These are phyloP conservation scores for Tetrax tetrax DNA, from an alignment of 2,113 vertebrate species.

Conservation along the genomic window DNA sequence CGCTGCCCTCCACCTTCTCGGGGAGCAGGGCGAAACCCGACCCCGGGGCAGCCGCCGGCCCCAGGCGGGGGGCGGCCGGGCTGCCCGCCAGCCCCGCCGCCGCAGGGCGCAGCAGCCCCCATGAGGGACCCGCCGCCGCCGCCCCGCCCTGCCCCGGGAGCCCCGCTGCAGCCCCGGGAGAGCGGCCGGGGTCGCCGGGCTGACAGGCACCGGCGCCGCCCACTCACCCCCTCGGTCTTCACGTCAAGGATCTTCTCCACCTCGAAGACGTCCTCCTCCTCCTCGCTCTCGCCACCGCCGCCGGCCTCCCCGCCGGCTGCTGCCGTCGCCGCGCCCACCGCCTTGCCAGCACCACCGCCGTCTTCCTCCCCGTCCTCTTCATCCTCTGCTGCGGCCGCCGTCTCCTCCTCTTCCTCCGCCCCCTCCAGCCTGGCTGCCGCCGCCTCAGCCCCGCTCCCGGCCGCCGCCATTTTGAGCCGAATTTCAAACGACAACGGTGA, in stretches of 20 bases:
- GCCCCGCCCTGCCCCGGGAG: too few relatives aligned
- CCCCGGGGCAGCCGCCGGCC: neutral
- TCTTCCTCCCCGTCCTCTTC: neutral
- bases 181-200: neutral
- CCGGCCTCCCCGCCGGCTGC: neutral
- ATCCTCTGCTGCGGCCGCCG: neutral
- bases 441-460: neutral
- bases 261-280: slow-evolving; percentile 90
- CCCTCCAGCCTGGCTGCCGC: slow-evolving; percentile 49
- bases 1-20: neutral
- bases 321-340: neutral
- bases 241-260: slow-evolving; percentile 95
- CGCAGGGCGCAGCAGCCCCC: too few relatives aligned
- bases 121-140: too few relatives aligned
- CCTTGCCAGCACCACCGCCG: neutral
- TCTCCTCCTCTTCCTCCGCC: neutral
- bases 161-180: neutral
- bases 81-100: too few relatives aligned
- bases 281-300: neutral
- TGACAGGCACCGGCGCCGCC: neutral
- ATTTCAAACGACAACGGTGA: neutral
- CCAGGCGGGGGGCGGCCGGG: too few relatives aligned
- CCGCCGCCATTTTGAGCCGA: slow-evolving; percentile 57
- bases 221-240: slow-evolving; percentile 86
- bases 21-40: neutral